These are phyloP conservation scores for Aphodius sticticus DNA, from an alignment of 2,888 invertebrate species.

Conservation along the genomic window DNA sequence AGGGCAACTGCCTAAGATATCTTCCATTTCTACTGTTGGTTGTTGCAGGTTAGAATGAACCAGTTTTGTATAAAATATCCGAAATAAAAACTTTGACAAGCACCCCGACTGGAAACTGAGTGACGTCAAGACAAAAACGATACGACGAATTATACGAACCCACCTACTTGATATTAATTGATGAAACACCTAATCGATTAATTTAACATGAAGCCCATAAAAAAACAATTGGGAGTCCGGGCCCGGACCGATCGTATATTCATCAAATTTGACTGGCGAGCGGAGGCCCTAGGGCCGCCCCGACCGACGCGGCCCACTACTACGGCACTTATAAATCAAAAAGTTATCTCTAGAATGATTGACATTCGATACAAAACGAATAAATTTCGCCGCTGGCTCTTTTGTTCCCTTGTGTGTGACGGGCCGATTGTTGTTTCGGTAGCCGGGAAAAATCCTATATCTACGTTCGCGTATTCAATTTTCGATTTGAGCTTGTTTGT, in stretches of 20 bases:
- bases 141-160: too few relatives aligned
- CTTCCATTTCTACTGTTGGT: too few relatives aligned
- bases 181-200: constrained; percentile 42
- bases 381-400: constrained; percentile 45
- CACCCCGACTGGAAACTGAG: background rate
- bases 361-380: constrained; percentile 47
- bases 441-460: background rate
- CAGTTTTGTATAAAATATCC: too few relatives aligned
- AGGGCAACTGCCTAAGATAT: too few relatives aligned
- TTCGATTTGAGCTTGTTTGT: background rate
- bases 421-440: background rate
- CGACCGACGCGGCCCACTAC: constrained; percentile 26
- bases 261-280: constrained; percentile 40
- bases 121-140: background rate
- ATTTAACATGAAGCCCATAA: constrained; percentile 35
- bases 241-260: constrained; percentile 37
- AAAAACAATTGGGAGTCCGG: constrained; percentile 15
- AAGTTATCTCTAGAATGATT: constrained; percentile 46
- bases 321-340: constrained; percentile 45
- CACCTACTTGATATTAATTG: constrained; percentile 35
- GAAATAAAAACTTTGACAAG: too few relatives aligned
- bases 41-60: too few relatives aligned
- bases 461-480: background rate
- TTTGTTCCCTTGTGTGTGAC: constrained; percentile 39
- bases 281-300: constrained; percentile 12